phyloP scores from a whole-genome alignment of 1,140 invertebrate genomes.

The Ephestia elutella region DNA sequence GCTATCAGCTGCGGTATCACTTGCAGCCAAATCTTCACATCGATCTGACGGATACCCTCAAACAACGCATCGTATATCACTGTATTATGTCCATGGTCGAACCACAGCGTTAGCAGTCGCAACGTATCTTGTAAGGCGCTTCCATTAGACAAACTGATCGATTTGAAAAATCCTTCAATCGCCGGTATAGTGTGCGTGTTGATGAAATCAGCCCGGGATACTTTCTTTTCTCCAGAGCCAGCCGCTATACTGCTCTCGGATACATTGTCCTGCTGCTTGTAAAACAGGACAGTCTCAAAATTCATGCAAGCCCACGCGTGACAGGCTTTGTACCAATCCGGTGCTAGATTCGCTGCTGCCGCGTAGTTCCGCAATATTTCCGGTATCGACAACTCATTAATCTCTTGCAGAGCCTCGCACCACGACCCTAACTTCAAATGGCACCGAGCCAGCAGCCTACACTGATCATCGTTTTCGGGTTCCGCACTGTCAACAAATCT shows the following conservation, averaged over 20 bases:
- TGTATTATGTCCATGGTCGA: slow-evolving; percentile 94
- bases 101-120: slow-evolving; percentile 93
- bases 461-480: slow-evolving; percentile 77
- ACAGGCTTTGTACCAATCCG: slow-evolving; percentile 96
- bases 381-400: slow-evolving; percentile 87
- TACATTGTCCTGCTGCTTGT: slow-evolving; percentile 81
- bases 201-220: slow-evolving; percentile 76
- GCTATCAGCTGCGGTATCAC: slow-evolving; percentile 99
- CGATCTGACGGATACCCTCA: slow-evolving; percentile 93
- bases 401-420: slow-evolving; percentile 89
- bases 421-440: slow-evolving; percentile 94
- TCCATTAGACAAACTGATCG: slow-evolving; percentile 92
- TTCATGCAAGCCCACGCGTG: slow-evolving; percentile 99
- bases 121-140: slow-evolving; percentile 98
- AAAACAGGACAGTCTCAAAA: slow-evolving; percentile 95
- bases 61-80: slow-evolving; percentile 95
- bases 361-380: slow-evolving; percentile 90
- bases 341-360: slow-evolving; percentile 91
- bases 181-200: slow-evolving; percentile 92
- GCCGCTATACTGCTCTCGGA: slow-evolving; percentile 45
- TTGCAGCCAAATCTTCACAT: slow-evolving; percentile 99
- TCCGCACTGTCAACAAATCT: slow-evolving; percentile 84
- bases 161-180: slow-evolving; percentile 97
- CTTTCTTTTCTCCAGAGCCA: slow-evolving; percentile 49
- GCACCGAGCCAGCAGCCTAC: slow-evolving; percentile 87